Evolutionary conservation across 2,888 invertebrate species (phyloP).

Genomic region (Venusia cambrica): DNA sequence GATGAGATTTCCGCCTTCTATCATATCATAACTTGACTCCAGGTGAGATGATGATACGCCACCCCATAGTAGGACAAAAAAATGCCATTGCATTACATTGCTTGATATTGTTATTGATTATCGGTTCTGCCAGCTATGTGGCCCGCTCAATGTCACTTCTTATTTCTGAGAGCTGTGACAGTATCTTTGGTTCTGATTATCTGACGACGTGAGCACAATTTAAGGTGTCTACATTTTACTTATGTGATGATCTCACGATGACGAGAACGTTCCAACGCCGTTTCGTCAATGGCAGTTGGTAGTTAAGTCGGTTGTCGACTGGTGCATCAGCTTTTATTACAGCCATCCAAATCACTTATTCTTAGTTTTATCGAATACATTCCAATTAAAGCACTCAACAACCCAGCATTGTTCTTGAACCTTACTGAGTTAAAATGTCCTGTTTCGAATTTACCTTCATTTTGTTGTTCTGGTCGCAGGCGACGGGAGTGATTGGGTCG

Average conservation of each 20-base stretch:
- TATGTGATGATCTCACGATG: background rate
- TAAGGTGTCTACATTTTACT: too few species aligned
- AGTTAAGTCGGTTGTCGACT: background rate
- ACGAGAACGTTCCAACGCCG: conserved; percentile 1
- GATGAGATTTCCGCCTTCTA: too few species aligned
- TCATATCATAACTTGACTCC: too few species aligned
- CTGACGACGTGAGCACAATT: too few species aligned
- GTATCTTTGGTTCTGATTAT: too few species aligned
- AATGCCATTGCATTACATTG: too few species aligned
- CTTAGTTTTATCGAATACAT: conserved; percentile 17
- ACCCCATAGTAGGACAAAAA: too few species aligned
- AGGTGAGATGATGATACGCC: too few species aligned
- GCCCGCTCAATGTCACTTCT: too few species aligned
- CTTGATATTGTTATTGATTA: too few species aligned
- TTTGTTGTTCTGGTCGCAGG: conserved; percentile 32
- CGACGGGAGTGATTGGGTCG: conserved; percentile 43
- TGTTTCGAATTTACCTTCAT: conserved; percentile 34
- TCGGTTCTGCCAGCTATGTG: too few species aligned
- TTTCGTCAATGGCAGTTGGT: background rate
- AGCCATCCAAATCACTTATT: conserved; percentile 9
- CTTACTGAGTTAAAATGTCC: conserved; percentile 32
- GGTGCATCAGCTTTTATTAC: conserved; percentile 8
- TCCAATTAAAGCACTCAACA: conserved; percentile 22
- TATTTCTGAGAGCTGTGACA: too few species aligned
- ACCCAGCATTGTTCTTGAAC: conserved; percentile 24